Conservation (phyloP, 2,888 invertebrate genomes). For the Pseudolycoriella hygida region DNA sequence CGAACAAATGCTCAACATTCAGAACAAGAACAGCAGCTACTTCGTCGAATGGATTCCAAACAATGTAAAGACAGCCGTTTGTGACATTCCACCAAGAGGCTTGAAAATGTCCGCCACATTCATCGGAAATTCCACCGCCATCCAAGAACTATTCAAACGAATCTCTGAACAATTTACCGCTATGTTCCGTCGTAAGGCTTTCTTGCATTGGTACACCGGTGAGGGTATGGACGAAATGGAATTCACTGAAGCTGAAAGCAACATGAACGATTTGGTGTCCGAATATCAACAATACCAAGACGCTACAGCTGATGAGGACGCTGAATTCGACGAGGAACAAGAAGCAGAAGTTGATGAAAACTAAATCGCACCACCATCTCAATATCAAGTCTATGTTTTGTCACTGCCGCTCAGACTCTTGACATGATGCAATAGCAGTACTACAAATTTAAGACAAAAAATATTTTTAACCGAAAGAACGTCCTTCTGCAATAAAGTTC, state of each 20-base stretch:
- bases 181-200: constrained; percentile 92
- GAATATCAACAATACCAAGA: constrained; percentile 93
- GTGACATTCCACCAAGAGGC: constrained; percentile 57
- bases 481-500: too few species aligned
- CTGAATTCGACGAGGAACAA: constrained; percentile 70
- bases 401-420: too few species aligned
- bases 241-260: constrained; percentile 90
- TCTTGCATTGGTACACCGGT: constrained; percentile 95
- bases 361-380: too few species aligned
- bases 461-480: too few species aligned
- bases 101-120: constrained; percentile 74
- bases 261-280: constrained; percentile 75
- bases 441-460: too few species aligned
- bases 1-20: constrained; percentile 90
- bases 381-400: too few species aligned
- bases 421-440: too few species aligned
- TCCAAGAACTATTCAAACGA: constrained; percentile 77
- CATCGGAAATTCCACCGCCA: constrained; percentile 74
- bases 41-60: constrained; percentile 91
- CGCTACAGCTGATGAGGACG: constrained; percentile 75
- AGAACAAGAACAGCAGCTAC: constrained; percentile 87
- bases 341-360: constrained; percentile 38
- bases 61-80: constrained; percentile 87
- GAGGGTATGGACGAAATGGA: constrained; percentile 98
- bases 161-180: constrained; percentile 78